Percentiles rank a stretch among this genome's conserved stretches.
phyloP scores from a whole-genome alignment of 1,140 invertebrate species.

The Cherax destructor region DNA sequence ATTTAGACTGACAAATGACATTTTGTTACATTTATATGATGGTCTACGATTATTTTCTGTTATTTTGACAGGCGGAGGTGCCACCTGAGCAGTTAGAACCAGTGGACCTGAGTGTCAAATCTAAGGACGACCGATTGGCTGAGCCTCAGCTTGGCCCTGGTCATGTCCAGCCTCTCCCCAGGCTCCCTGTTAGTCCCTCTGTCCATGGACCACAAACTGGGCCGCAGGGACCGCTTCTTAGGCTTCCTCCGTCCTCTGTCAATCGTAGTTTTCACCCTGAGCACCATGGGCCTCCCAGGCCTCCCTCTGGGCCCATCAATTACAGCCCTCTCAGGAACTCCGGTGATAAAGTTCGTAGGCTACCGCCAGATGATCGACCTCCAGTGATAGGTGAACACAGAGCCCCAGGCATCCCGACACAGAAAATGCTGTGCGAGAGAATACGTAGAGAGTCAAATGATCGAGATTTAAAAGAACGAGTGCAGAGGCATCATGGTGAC shows the following conservation, averaged over 20 bases:
- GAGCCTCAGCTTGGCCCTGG: not conserved
- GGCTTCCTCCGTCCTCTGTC: not conserved
- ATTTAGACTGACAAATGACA: too few relatives aligned
- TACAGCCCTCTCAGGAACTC: constrained; percentile 15
- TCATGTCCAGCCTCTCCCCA: constrained; percentile 40
- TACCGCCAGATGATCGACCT: not conserved
- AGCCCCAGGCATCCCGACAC: not conserved
- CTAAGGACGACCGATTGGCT: constrained; percentile 28
- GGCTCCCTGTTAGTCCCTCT: constrained; percentile 4
- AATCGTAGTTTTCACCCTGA: constrained; percentile 1
- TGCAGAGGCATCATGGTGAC: not conserved
- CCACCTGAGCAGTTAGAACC: constrained; percentile 54
- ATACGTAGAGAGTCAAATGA: not conserved
- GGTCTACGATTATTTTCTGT: not conserved
- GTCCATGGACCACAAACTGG: not conserved
- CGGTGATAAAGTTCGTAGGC: not conserved
- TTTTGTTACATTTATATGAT: too few relatives aligned
- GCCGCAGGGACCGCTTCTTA: not conserved
- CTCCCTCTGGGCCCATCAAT: constrained; percentile 15
- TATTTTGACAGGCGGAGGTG: constrained; percentile 47
- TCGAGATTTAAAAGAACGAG: not conserved
- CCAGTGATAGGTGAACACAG: not conserved
- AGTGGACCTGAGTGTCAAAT: constrained; percentile 54
- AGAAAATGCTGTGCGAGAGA: not conserved
- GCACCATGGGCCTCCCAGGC: constrained; percentile 14